A percentile compares a stretch with the other conserved stretches of the same genome.
phyloP scores from a whole-genome alignment of 2,797 vertebrate species.

The Podargus strigoides region DNA sequence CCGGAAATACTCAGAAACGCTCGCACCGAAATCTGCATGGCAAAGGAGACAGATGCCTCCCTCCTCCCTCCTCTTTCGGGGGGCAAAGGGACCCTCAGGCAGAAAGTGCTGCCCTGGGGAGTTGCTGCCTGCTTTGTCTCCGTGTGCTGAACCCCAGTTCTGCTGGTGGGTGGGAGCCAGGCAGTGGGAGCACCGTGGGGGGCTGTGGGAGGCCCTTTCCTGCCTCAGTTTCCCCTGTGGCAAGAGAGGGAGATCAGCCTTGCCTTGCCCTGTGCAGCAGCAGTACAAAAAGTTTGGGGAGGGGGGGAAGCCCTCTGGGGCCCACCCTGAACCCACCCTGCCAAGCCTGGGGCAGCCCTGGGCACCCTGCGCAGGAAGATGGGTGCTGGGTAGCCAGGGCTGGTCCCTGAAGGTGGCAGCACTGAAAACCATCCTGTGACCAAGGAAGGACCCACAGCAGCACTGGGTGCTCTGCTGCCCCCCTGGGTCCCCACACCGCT shows the following conservation, averaged over 20 bases:
- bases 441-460: background rate
- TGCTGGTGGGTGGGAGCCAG: background rate
- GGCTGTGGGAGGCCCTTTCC: background rate
- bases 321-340: background rate
- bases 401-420: background rate
- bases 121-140: background rate
- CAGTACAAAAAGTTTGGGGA: background rate
- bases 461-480: background rate
- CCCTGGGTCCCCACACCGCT: rapidly evolving
- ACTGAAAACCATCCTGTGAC: background rate
- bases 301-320: background rate
- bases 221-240: constrained; percentile 34
- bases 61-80: background rate
- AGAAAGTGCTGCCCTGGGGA: background rate
- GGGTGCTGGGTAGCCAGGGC: background rate
- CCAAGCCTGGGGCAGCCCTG: background rate
- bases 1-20: background rate
- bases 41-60: background rate
- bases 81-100: background rate
- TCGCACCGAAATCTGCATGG: background rate
- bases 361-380: background rate
- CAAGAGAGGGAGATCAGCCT: background rate
- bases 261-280: background rate
- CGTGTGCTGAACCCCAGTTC: rapidly evolving
- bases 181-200: background rate